phyloP scores from a whole-genome alignment of 1,140 invertebrate species.

The Apolygus lucorum region DNA sequence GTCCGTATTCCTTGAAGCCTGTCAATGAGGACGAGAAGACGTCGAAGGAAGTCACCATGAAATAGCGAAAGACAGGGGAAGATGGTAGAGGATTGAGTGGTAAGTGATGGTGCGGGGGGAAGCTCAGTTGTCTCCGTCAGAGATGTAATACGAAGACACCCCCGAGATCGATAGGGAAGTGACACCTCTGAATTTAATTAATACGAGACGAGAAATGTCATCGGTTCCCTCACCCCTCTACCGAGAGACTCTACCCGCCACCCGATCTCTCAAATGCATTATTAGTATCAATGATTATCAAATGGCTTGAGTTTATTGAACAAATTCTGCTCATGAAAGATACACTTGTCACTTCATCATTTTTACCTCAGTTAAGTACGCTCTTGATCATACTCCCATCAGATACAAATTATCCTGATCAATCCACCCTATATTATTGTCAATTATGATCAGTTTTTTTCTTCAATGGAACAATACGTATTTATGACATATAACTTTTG shows the following conservation, averaged over 20 bases:
- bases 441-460: too few relatives aligned
- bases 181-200: slow-evolving; percentile 16
- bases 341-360: too few relatives aligned
- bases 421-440: too few relatives aligned
- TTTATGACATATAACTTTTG: too few relatives aligned
- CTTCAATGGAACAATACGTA: too few relatives aligned
- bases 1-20: not conserved
- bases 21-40: not conserved
- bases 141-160: slow-evolving; percentile 7
- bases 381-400: too few relatives aligned
- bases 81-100: too few relatives aligned
- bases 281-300: not conserved
- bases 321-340: not conserved
- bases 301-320: not conserved
- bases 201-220: slow-evolving; percentile 9
- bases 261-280: not conserved
- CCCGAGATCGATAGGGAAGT: slow-evolving; percentile 11
- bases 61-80: not conserved
- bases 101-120: too few relatives aligned
- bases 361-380: too few relatives aligned
- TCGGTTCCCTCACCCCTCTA: not conserved
- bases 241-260: too few relatives aligned
- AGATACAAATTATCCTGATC: too few relatives aligned
- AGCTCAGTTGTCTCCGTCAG: slow-evolving; percentile 10
- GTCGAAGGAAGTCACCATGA: not conserved